These are phyloP conservation scores for Parthenolecanium corni DNA, from an alignment of 2,888 invertebrate species.

Conservation along the genomic window DNA sequence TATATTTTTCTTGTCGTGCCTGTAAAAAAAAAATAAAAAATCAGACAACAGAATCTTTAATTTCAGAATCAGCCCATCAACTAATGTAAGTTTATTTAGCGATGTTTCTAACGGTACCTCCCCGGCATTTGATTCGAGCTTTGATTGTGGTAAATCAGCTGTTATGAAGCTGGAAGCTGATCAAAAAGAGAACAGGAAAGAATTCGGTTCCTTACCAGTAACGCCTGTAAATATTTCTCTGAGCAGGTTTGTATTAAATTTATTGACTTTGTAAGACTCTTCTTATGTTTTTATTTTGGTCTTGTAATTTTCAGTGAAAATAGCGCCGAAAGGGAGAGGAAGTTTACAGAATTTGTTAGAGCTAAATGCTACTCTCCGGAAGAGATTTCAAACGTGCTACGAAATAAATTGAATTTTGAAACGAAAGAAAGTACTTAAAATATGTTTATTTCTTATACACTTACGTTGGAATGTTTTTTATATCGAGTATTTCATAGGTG, in stretches of 20 bases:
- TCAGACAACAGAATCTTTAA: background rate
- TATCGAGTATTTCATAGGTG: no score
- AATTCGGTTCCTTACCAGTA: conserved; percentile 16
- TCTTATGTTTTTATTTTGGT: background rate
- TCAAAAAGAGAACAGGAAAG: conserved; percentile 24
- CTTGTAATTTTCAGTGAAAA: conserved; percentile 2
- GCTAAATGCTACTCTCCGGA: conserved; percentile 18
- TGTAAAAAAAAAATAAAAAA: background rate
- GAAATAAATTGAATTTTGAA: background rate
- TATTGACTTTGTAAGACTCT: background rate
- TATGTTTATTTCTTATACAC: no score
- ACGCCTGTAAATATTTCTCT: conserved; percentile 18
- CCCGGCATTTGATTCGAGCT: background rate
- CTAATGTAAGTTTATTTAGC: background rate
- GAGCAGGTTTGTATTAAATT: background rate
- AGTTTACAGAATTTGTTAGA: conserved; percentile 11
- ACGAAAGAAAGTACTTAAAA: background rate
- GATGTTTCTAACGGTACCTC: background rate
- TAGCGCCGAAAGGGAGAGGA: conserved; percentile 8
- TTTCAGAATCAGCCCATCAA: background rate
- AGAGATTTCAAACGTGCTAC: conserved; percentile 16
- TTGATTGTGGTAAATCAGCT: conserved; percentile 7
- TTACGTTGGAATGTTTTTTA: no score
- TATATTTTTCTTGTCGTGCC: background rate
- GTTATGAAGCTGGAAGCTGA: conserved; percentile 20